Evolutionary conservation across 2,888 invertebrate genomes (phyloP).

Genomic region (Macrophya alboannulata): DNA sequence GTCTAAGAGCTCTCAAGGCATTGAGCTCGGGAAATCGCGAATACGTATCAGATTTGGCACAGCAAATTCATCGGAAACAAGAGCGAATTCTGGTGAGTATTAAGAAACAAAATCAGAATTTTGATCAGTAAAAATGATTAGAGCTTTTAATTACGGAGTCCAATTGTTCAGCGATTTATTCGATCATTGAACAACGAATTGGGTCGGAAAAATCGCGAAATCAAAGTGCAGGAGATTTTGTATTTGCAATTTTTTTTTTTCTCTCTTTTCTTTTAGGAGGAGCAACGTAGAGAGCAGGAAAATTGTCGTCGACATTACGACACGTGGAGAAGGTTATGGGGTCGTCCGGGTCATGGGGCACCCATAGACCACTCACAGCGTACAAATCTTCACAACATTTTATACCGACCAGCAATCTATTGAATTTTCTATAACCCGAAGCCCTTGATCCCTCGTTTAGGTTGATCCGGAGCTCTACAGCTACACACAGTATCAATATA

Average conservation of each 20-base stretch:
- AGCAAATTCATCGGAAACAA: conserved; percentile 74
- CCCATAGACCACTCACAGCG: conserved; percentile 77
- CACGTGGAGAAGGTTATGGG: conserved; percentile 91
- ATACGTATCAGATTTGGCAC: conserved; percentile 71
- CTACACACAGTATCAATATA: not conserved
- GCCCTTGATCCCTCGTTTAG: not conserved
- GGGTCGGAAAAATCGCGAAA: not conserved
- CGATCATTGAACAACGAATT: too few relatives aligned
- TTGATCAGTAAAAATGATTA: not conserved
- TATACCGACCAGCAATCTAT: conserved; percentile 74
- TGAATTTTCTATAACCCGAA: conserved; percentile 58
- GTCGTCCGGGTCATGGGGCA: conserved; percentile 89
- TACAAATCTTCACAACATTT: conserved; percentile 77
- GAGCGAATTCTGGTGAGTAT: conserved; percentile 72
- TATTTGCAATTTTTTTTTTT: conserved; percentile 36
- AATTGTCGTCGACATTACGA: conserved; percentile 87
- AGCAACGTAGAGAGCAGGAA: conserved; percentile 84
- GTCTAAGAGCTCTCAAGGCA: conserved; percentile 61
- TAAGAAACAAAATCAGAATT: conserved; percentile 23
- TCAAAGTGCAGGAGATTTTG: not conserved
- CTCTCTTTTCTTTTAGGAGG: conserved; percentile 80
- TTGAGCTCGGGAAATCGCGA: conserved; percentile 68
- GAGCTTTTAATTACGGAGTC: not conserved
- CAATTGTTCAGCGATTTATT: not conserved
- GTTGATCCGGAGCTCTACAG: not conserved